These are phyloP conservation scores for Pemphigus obesinymphae DNA, from an alignment of 1,140 invertebrate species.

Conservation along the genomic window DNA sequence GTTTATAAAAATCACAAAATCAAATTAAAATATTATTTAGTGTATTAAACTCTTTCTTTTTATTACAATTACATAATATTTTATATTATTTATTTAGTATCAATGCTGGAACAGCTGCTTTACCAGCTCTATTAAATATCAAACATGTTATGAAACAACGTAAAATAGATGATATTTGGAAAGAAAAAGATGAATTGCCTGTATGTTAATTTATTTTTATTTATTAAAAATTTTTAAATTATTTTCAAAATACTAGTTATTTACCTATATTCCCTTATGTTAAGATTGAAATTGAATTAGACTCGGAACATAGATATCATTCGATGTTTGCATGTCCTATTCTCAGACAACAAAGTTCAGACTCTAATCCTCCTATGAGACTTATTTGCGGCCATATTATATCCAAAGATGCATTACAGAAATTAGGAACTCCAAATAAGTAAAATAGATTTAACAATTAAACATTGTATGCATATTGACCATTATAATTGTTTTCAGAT, in stretches of 20 bases:
- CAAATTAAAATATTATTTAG: too few relatives aligned
- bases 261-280: conserved; percentile 39
- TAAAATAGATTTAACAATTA: conserved; percentile 52
- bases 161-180: conserved; percentile 92
- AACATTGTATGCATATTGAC: conserved; percentile 49
- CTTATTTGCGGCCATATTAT: conserved; percentile 97
- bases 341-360: conserved; percentile 90
- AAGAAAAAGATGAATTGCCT: conserved; percentile 90
- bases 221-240: background rate
- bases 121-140: conserved; percentile 90
- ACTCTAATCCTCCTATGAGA: conserved; percentile 94
- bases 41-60: too few relatives aligned
- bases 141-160: conserved; percentile 94
- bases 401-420: conserved; percentile 91
- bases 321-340: conserved; percentile 99
- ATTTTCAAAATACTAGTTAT: background rate
- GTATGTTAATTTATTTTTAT: conserved; percentile 56
- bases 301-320: conserved; percentile 83
- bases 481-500: conserved; percentile 59
- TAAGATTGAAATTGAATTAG: conserved; percentile 87
- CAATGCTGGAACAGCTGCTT: conserved; percentile 84
- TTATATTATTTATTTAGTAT: conserved; percentile 56
- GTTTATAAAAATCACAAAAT: too few relatives aligned
- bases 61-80: background rate
- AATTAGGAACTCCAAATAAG: conserved; percentile 89